Conservation (phyloP, 2,888 invertebrate genomes). For the Amphipyra berbera region DNA sequence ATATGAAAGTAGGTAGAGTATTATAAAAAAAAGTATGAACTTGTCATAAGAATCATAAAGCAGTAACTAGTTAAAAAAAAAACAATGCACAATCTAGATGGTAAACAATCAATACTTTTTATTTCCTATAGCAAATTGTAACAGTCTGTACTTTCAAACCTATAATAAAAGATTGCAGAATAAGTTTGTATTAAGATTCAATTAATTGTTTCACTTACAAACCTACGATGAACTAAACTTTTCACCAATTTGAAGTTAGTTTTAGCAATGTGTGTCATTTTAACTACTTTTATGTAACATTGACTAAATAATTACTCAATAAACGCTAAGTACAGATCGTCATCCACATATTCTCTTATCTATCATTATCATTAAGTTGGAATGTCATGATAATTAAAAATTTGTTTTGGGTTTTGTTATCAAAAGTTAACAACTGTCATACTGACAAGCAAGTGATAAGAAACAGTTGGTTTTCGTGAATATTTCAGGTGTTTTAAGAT, state of each 20-base stretch:
- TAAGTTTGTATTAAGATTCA: background rate
- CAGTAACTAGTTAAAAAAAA: no score
- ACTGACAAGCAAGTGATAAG: no score
- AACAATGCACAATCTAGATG: no score
- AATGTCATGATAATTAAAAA: conserved; percentile 16
- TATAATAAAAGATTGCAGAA: no score
- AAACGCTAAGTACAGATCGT: conserved; percentile 8
- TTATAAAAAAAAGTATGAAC: no score
- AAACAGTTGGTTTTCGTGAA: no score
- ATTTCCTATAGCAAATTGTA: no score
- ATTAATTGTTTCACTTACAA: conserved; percentile 56
- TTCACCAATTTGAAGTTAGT: conserved; percentile 24
- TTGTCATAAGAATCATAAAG: no score
- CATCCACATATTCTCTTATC: conserved; percentile 34
- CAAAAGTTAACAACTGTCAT: background rate
- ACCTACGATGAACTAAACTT: conserved; percentile 36
- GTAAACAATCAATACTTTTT: no score
- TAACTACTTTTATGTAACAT: conserved; percentile 30
- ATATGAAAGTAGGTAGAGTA: no score
- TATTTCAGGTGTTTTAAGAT: no score
- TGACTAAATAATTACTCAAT: background rate
- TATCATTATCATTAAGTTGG: conserved; percentile 25
- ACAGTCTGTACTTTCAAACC: no score
- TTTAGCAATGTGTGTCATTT: conserved; percentile 46
- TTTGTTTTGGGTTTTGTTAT: conserved; percentile 34